Base-by-base conservation (phyloP, 2,113 vertebrate genomes). In the Ciconia stormi region DNA sequence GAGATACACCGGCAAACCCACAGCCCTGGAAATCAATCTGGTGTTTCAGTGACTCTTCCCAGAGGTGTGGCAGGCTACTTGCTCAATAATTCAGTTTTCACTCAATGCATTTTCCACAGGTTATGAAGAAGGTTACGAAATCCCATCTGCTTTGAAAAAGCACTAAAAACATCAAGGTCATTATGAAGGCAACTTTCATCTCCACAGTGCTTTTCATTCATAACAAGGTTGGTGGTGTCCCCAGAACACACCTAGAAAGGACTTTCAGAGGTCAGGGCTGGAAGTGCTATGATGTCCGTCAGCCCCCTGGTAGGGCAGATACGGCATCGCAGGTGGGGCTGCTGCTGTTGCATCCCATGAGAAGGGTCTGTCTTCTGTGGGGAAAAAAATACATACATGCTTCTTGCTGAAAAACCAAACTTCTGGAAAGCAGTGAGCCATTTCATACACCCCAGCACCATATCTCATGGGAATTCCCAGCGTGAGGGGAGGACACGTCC, bases 371-470 rank as follows among this genome's bases (percentile, higher is more conserved):
- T 29, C 29, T 47, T 61, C n/a, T 7, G 2, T 2, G 13, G 21
- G 15, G 55, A 25, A 38, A 71, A 71, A 65, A 52, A 34, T 4
- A 30, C 1, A 21, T 8, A 7, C 13, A 2, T 2, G 7, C 3
- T 63, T 74, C 55, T 71, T 71, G 38, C 16, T 47, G 58, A 40
- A 61, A 73, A 50, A 2, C 1, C 4, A 11, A n/a, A 62, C 4
- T 16, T 50, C 17, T n/a, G 71, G n/a, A 12, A 55, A 55, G 7
- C 1, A 0, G 27, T 0, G 2, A 67, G n/a, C 26, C 2, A 1
- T 18, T 58, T 42, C 46, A 7, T 1, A 38, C 21, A 44, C 3
- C 38, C 62, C 34, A 63, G 44, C n/a, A 15, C 23, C 2, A 1
- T 3, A 36, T 20, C 34, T 52, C n/a, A 3, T 0, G 2, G 56